Percentiles rank a stretch among this genome's conserved stretches.
phyloP scores from a whole-genome alignment of 92 coral and sea anemone genomes.

The Parazoanthus atlanticus region DNA sequence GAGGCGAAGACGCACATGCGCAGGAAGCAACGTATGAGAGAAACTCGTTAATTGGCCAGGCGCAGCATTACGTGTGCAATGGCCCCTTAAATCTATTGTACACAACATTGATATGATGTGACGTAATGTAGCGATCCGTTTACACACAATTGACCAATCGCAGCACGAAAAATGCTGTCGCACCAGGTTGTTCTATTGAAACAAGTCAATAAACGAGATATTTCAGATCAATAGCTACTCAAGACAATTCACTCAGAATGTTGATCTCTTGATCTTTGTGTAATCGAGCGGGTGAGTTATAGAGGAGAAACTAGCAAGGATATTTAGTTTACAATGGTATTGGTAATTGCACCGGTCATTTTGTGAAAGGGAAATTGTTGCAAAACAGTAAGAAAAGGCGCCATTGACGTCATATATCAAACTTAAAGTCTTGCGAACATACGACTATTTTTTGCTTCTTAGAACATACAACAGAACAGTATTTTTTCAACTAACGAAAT shows the following conservation, averaged over 20 bases:
- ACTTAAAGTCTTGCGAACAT: background rate
- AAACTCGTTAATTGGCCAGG: conserved; percentile 45
- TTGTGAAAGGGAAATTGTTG: background rate
- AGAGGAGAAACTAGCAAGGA: background rate
- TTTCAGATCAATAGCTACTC: conserved; percentile 35
- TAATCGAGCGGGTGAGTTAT: conserved; percentile 9
- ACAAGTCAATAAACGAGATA: conserved; percentile 35
- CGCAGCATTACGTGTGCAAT: conserved; percentile 84
- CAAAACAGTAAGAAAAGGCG: background rate
- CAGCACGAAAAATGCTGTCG: conserved; percentile 30
- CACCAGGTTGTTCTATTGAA: conserved; percentile 77
- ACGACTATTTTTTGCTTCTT: background rate
- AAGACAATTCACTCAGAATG: background rate
- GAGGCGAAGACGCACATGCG: conserved; percentile 55
- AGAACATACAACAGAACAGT: background rate
- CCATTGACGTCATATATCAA: background rate
- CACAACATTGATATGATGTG: conserved; percentile 87
- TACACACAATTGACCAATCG: conserved; percentile 78
- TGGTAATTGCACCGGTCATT: background rate
- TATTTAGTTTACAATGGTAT: background rate
- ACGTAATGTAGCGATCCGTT: conserved; percentile 95
- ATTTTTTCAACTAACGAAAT: background rate
- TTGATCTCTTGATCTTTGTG: conserved; percentile 47
- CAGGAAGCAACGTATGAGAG: background rate
- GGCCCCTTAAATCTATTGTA: conserved; percentile 63